phyloP scores from a whole-genome alignment of 2,113 vertebrate species.

The Chrysemys picta region DNA sequence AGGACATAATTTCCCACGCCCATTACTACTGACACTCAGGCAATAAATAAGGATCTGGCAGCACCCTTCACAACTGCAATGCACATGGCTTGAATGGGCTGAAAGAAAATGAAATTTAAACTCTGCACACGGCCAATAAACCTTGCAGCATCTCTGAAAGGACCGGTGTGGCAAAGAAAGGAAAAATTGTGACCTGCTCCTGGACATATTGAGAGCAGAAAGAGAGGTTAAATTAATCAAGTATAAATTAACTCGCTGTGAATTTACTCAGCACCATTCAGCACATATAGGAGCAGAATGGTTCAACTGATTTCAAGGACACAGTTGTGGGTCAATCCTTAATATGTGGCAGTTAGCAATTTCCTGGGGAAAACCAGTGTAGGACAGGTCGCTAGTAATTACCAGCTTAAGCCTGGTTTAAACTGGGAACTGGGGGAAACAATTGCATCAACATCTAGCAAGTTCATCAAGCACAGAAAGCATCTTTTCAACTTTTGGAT shows the following conservation, averaged over 20 bases:
- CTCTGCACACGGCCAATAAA: neutral
- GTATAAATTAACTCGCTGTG: neutral
- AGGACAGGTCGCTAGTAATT: too few relatives aligned
- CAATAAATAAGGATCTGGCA: neutral
- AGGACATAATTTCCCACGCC: neutral
- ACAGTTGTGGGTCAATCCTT: neutral
- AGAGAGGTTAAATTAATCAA: neutral
- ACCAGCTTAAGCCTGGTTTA: too few relatives aligned
- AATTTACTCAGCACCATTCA: fast-evolving
- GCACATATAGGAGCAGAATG: neutral
- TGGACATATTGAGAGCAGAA: neutral
- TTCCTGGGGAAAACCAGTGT: too few relatives aligned
- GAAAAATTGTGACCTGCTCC: fast-evolving
- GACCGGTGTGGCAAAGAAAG: neutral
- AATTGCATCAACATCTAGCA: too few relatives aligned
- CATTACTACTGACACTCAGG: fast-evolving
- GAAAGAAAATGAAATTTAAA: neutral
- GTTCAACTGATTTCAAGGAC: neutral
- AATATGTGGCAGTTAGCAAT: neutral
- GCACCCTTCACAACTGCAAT: neutral
- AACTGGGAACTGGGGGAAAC: too few relatives aligned
- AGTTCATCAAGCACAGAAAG: too few relatives aligned
- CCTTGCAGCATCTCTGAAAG: neutral
- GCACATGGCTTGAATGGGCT: neutral
- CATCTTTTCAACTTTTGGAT: too few relatives aligned